Conservation (phyloP, 2,888 invertebrate genomes). For the Leucophora obtusa region DNA sequence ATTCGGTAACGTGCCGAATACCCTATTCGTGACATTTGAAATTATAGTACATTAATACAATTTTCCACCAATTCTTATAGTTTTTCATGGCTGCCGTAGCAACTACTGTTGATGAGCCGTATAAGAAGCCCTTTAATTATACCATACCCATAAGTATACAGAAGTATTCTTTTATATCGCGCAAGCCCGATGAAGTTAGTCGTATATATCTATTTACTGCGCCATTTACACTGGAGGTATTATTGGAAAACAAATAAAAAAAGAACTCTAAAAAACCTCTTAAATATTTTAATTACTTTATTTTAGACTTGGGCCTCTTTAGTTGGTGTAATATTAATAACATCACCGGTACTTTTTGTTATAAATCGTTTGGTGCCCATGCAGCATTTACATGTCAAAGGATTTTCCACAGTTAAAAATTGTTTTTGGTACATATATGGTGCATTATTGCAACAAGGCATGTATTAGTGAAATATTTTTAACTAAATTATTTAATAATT, state of each 20-base stretch:
- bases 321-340: slow-evolving; percentile 84
- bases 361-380: slow-evolving; percentile 86
- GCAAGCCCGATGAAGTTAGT: slow-evolving; percentile 88
- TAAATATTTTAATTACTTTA: not conserved
- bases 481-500: not conserved
- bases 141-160: slow-evolving; percentile 88
- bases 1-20: too few species aligned
- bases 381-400: slow-evolving; percentile 75
- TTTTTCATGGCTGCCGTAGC: slow-evolving; percentile 77
- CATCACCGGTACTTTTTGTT: slow-evolving; percentile 87
- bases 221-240: slow-evolving; percentile 86
- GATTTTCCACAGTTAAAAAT: slow-evolving; percentile 78
- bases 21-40: too few species aligned
- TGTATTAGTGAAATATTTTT: slow-evolving; percentile 48
- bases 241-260: not conserved
- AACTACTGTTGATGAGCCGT: slow-evolving; percentile 75
- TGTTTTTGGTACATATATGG: slow-evolving; percentile 88
- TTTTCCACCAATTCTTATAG: slow-evolving; percentile 44
- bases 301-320: slow-evolving; percentile 90
- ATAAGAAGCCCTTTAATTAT: slow-evolving; percentile 83
- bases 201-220: slow-evolving; percentile 90
- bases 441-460: slow-evolving; percentile 93
- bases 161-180: slow-evolving; percentile 87
- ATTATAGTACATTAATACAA: too few species aligned
- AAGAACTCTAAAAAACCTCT: not conserved